phyloP scores from a whole-genome alignment of 1,140 invertebrate species.

The Formica exsecta region DNA sequence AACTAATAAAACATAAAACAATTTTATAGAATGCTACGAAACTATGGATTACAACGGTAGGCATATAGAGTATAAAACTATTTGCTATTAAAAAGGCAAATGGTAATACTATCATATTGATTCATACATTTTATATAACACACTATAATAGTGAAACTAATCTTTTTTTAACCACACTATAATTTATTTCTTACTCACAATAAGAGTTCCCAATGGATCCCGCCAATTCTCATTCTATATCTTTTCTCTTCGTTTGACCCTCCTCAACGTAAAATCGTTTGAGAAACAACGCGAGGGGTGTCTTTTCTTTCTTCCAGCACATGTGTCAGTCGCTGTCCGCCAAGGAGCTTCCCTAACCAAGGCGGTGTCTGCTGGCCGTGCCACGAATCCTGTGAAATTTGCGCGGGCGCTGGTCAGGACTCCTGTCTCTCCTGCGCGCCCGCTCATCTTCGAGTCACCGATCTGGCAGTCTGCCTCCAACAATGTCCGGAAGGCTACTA shows the following conservation, averaged over 20 bases:
- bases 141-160: background rate
- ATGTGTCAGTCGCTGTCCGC: constrained; percentile 93
- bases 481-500: constrained; percentile 95
- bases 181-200: constrained; percentile 9
- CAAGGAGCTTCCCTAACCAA: constrained; percentile 92
- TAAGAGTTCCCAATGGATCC: background rate
- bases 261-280: constrained; percentile 18
- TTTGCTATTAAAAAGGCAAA: background rate
- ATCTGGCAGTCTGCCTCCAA: constrained; percentile 93
- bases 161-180: background rate
- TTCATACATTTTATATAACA: background rate
- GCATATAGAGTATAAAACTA: background rate
- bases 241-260: constrained; percentile 3
- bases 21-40: constrained; percentile 16
- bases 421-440: constrained; percentile 93
- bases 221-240: background rate
- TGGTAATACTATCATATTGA: background rate
- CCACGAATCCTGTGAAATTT: constrained; percentile 94
- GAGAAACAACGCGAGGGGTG: constrained; percentile 32
- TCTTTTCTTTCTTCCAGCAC: constrained; percentile 86
- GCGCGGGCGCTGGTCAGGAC: constrained; percentile 93
- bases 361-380: constrained; percentile 93
- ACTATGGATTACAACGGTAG: constrained; percentile 26
- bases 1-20: constrained; percentile 23
- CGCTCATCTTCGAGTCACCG: constrained; percentile 91